phyloP scores from a whole-genome alignment of 2,797 vertebrate species.

The Oreonectes daqikongensis region DNA sequence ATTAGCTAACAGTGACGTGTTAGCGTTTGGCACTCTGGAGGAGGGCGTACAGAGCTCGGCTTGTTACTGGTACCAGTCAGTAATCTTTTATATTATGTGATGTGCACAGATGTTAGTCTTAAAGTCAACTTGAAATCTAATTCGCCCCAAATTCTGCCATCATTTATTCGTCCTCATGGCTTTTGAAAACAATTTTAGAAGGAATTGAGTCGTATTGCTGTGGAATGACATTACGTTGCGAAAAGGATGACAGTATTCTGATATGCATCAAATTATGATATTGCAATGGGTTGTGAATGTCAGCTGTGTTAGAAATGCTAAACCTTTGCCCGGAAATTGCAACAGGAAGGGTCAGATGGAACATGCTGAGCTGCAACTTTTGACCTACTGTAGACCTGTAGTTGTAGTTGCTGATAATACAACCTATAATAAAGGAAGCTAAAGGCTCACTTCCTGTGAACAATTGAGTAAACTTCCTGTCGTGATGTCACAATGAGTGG shows the following conservation, averaged over 20 bases:
- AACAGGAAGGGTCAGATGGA: slow-evolving; percentile 20
- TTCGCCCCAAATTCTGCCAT: no score
- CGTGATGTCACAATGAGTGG: slow-evolving; percentile 54
- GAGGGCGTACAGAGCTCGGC: neutral
- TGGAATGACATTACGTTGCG: no score
- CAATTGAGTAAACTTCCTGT: slow-evolving; percentile 61
- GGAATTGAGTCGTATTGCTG: no score
- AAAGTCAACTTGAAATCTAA: neutral
- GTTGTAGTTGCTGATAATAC: slow-evolving; percentile 59
- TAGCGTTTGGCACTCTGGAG: neutral
- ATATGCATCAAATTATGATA: no score
- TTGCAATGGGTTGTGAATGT: no score
- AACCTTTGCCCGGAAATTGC: no score
- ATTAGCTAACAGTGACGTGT: slow-evolving; percentile 40
- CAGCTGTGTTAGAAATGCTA: no score
- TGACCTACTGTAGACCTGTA: slow-evolving; percentile 24
- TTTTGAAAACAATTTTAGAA: no score
- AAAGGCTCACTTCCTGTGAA: slow-evolving; percentile 54
- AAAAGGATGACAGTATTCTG: no score
- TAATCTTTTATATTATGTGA: neutral
- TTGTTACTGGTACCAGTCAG: neutral
- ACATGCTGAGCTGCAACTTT: slow-evolving; percentile 19
- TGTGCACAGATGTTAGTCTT: neutral
- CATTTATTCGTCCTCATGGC: no score
- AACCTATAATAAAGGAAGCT: no score